Evolutionary conservation across 2,797 vertebrate genomes (phyloP), one percentile per base, ranked within the genome.

Genomic region (Chlorospingus flavigularis): DNA sequence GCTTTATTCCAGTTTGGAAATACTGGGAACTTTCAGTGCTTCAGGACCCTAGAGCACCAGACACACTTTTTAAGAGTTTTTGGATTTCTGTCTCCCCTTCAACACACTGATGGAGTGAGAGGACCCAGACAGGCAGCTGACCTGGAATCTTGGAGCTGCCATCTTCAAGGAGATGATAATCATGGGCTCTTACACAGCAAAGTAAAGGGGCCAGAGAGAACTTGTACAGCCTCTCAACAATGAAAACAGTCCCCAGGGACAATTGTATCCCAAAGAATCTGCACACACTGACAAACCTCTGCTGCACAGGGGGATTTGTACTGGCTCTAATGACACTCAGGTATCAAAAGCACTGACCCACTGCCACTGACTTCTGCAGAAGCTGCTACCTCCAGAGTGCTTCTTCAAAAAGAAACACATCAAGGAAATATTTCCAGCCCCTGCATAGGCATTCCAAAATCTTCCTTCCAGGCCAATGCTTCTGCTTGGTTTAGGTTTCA

Each of bases 231-330:
- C 43, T 63, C 60, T 45, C 23, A 33, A 61, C 45, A 57, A 25
- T 35, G n/a, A 42, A 37, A 86, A 42, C 2, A 42, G 10, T 18
- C 4, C 40, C 42, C 1, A 0, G 3, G 11, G 15, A 71, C 21
- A 57, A 37, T 48, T 31, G 17, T 4, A 86, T 7, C 26, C 24
- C 45, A 35, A 42, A 57, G 13, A 71, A 75, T n/a, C 61, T 47
- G 19, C 21, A n/a, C 0, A 0, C 23, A 20, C 13, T 45, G 33
- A 19, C 5, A 31, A 30, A 63, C 2, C 8, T 4, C n/a, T 71
- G 9, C 40, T 77, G 50, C 48, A 80, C 17, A 1, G 4, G 4
- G 20, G 5, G 30, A 58, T 72, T 51, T 60, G 14, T 9, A 43
- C 21, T 19, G 35, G 13, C 8, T 72, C 42, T 77, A 43, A 65